Evolutionary conservation across 2,888 invertebrate genomes (phyloP).

Genomic region (Hybos culiciformis): DNA sequence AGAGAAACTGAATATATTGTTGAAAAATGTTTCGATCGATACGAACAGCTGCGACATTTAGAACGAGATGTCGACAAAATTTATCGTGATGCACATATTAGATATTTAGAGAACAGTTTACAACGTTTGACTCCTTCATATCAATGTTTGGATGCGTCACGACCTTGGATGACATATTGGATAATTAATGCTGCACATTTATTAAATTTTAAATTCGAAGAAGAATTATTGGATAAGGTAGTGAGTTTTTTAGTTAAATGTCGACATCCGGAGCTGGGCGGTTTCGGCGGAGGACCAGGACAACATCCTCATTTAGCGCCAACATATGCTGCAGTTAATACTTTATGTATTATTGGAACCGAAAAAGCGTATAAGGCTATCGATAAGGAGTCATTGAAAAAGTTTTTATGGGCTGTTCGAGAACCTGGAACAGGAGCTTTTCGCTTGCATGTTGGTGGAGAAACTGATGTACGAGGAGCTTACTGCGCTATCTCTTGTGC

Average conservation of each 20-base stretch:
- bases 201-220: constrained; percentile 48
- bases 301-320: constrained; percentile 90
- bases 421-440: constrained; percentile 85
- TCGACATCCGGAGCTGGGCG: constrained; percentile 44
- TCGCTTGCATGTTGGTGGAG: constrained; percentile 81
- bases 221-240: constrained; percentile 41
- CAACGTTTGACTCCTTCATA: constrained; percentile 54
- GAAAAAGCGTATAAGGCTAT: constrained; percentile 77
- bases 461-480: constrained; percentile 87
- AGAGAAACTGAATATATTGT: constrained; percentile 43
- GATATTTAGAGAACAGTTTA: constrained; percentile 54
- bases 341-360: constrained; percentile 80
- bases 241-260: constrained; percentile 45
- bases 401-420: constrained; percentile 65
- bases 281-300: constrained; percentile 89
- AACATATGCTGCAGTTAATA: constrained; percentile 93
- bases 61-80: constrained; percentile 47
- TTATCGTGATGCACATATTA: constrained; percentile 47
- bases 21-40: constrained; percentile 39
- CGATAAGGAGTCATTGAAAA: constrained; percentile 52
- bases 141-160: constrained; percentile 81
- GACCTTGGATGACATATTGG: constrained; percentile 98
- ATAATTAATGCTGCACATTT: constrained; percentile 80
- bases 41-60: constrained; percentile 36
- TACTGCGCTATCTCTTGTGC: constrained; percentile 93